These are phyloP conservation scores for Spodoptera picta DNA, from an alignment of 2,888 invertebrate genomes.

Conservation along the genomic window DNA sequence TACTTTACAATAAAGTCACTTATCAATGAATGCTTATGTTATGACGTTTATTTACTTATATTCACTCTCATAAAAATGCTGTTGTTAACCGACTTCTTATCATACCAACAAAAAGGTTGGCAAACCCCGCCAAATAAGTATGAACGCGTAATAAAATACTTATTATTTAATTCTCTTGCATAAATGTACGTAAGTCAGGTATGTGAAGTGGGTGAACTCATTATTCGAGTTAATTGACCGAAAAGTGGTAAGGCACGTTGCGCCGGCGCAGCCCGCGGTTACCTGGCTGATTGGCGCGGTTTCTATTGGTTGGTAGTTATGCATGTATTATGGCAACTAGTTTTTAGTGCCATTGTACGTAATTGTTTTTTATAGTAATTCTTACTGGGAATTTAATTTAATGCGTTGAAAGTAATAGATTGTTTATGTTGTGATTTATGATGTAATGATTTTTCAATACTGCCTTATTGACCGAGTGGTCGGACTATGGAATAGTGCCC, in stretches of 20 bases:
- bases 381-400: too few species aligned
- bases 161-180: constrained; percentile 35
- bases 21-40: too few species aligned
- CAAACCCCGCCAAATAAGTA: constrained; percentile 4
- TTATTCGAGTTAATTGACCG: constrained; percentile 44
- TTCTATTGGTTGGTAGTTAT: constrained; percentile 29
- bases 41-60: too few species aligned
- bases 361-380: neutral
- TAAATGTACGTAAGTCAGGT: constrained; percentile 42
- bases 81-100: too few species aligned
- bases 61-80: too few species aligned
- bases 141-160: constrained; percentile 4
- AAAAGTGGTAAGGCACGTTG: constrained; percentile 21
- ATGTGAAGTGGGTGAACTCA: constrained; percentile 23
- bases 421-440: too few species aligned
- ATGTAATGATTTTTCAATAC: too few species aligned
- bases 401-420: too few species aligned
- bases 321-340: constrained; percentile 17
- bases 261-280: constrained; percentile 20
- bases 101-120: too few species aligned
- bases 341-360: constrained; percentile 6
- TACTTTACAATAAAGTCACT: too few species aligned
- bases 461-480: too few species aligned
- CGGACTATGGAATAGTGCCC: too few species aligned
- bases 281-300: constrained; percentile 28